phyloP scores from a whole-genome alignment of 2,113 vertebrate species.

The Phaethon lepturus region DNA sequence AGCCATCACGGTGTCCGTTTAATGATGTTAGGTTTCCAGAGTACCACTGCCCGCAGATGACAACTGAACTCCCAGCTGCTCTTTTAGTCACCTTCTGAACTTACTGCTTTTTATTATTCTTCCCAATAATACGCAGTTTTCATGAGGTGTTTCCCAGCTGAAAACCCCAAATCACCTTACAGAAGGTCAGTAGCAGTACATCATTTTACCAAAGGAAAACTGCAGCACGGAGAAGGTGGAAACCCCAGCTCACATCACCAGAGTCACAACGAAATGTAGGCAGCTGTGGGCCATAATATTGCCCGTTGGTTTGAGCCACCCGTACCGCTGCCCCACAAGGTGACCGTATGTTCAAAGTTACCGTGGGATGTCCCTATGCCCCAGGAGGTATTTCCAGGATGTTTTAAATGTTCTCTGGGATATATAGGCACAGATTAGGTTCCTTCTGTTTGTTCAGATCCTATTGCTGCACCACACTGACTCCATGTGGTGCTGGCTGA shows the following conservation, averaged over 20 bases:
- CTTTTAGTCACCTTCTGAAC: not conserved
- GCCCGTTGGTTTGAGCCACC: not conserved
- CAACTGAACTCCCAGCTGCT: not conserved
- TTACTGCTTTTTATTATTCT: not conserved
- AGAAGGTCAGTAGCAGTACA: not conserved
- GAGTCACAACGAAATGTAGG: not conserved
- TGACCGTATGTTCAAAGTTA: not conserved
- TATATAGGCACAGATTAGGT: not conserved
- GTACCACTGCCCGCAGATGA: not conserved
- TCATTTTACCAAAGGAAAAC: not conserved
- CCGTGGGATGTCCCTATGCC: not conserved
- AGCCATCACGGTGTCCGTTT: not conserved
- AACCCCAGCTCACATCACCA: not conserved
- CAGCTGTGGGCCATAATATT: not conserved
- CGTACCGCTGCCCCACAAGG: not conserved
- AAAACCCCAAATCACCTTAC: not conserved
- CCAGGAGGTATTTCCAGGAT: not conserved
- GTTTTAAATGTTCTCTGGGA: not conserved
- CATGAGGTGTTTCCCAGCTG: not conserved
- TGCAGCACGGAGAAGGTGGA: not conserved
- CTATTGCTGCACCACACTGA: conserved; percentile 57
- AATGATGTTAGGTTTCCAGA: not conserved
- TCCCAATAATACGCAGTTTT: not conserved
- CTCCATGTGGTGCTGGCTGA: conserved; percentile 47
- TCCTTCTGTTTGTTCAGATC: not conserved